These are phyloP conservation scores for Regulus satrapa DNA, from an alignment of 2,113 vertebrate species.

Conservation along the genomic window DNA sequence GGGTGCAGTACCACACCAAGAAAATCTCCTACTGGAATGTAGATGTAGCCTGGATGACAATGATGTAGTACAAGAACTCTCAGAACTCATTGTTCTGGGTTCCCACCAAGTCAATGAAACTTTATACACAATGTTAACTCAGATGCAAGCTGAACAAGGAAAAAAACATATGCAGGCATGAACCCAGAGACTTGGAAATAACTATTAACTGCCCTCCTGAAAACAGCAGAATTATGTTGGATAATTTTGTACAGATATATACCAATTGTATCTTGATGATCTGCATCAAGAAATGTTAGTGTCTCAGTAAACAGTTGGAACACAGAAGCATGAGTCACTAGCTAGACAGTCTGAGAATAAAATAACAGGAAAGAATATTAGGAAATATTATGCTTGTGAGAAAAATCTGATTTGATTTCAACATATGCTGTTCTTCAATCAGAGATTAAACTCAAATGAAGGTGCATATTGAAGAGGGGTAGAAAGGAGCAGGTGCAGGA, in stretches of 20 bases:
- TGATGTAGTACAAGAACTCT: not conserved
- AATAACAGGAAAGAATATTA: not conserved
- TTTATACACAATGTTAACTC: not conserved
- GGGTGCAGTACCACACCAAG: fast-evolving
- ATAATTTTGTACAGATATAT: not conserved
- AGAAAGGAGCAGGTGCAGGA: not conserved
- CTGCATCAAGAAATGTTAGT: not conserved
- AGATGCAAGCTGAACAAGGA: not conserved
- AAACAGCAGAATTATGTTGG: not conserved
- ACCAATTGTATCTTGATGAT: not conserved
- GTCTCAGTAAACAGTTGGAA: not conserved
- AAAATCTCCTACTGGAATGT: fast-evolving
- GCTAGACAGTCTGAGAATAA: not conserved
- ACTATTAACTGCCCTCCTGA: not conserved
- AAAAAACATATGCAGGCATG: not conserved
- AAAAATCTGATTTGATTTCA: not conserved
- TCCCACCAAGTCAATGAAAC: not conserved
- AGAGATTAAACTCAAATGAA: not conserved
- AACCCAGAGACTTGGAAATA: not conserved
- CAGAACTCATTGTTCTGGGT: not conserved
- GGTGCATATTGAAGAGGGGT: not conserved
- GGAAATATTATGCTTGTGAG: not conserved
- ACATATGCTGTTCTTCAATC: not conserved
- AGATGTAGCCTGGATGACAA: not conserved
- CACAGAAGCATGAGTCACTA: not conserved